Evolutionary conservation across 1,140 invertebrate genomes (phyloP).

Genomic region (Battus philenor): DNA sequence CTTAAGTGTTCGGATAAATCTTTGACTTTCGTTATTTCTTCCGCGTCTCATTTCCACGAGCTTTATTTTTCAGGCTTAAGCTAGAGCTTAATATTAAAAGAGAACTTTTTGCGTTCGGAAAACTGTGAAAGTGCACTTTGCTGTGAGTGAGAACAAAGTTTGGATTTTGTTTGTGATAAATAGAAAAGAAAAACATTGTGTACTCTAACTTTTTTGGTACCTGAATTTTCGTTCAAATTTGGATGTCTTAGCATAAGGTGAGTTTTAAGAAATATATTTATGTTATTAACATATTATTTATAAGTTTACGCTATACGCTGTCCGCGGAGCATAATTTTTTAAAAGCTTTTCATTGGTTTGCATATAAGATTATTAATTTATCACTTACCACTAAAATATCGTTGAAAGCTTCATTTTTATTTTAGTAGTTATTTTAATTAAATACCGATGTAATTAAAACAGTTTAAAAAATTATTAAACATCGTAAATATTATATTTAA

Average conservation of each 20-base stretch:
- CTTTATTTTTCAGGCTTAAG: conserved; percentile 41
- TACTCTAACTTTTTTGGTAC: conserved; percentile 25
- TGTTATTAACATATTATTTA: too few species aligned
- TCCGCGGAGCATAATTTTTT: too few species aligned
- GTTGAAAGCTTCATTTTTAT: too few species aligned
- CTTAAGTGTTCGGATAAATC: neutral
- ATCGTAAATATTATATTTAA: too few species aligned
- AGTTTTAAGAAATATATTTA: conserved; percentile 22
- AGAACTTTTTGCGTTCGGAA: conserved; percentile 29
- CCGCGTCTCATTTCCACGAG: conserved; percentile 29
- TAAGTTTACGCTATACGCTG: too few species aligned
- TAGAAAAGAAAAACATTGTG: conserved; percentile 41
- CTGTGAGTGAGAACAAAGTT: conserved; percentile 46
- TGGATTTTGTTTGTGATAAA: conserved; percentile 47
- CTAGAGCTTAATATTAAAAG: conserved; percentile 33
- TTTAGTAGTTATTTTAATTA: too few species aligned
- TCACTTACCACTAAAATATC: too few species aligned
- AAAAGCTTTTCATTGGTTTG: too few species aligned
- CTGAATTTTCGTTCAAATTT: conserved; percentile 38
- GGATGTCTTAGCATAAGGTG: conserved; percentile 67
- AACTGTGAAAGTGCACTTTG: conserved; percentile 38
- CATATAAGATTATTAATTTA: too few species aligned
- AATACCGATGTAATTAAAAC: too few species aligned
- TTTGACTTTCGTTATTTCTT: conserved; percentile 31
- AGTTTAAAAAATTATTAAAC: too few species aligned